Evolutionary conservation across 2,797 vertebrate species (phyloP), one percentile per base, ranked within the genome.

Genomic region (Catostomus latipinnis): DNA sequence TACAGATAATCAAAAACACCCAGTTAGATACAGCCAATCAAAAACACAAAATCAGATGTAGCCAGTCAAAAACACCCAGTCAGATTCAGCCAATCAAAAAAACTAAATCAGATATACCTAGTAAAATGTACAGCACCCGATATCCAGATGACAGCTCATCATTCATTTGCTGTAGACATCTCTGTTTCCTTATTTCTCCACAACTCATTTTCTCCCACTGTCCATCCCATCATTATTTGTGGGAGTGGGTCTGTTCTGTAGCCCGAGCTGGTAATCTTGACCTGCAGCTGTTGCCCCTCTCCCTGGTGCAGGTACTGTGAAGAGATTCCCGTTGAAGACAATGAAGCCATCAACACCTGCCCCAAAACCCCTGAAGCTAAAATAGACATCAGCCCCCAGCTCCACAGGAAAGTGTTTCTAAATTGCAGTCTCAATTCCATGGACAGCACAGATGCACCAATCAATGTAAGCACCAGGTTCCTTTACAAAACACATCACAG

Each of bases 241-340:
- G 8, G 56, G 18, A 75, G 56, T 69, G 78, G 82, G 78, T 71
- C 78, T 45, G 49, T 67, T 50, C 71, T 74, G 77, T 86, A 84
- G 80, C 80, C 81, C 81, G 88, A 86, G 88, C 90, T 88, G 89
- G 87, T 91, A 91, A 92, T 85, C 90, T 91, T 92, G 89, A 92
- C 89, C 86, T 88, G 88, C 90, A 91, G 91, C 88, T 91, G 90
- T 85, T 91, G 87, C 83, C 88, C 88, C 61, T 87, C 89, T 71
- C 87, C 87, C 60, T 90, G 80, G 78, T 78, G 75, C 89, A 99
- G 98, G 90, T 99, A 98, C 92, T 98, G 97, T 8, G 98, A 99
- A 86, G 98, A 99, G 89, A 98, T 98, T 89, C 97, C 97, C 0
- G 96, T 95, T 13, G 98, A 99, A 84, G 97, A 98, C 84, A 97